Evolutionary conservation across 2,888 invertebrate genomes (phyloP), one percentile per base, ranked within the genome.

Genomic region (Drosophila mimica): DNA sequence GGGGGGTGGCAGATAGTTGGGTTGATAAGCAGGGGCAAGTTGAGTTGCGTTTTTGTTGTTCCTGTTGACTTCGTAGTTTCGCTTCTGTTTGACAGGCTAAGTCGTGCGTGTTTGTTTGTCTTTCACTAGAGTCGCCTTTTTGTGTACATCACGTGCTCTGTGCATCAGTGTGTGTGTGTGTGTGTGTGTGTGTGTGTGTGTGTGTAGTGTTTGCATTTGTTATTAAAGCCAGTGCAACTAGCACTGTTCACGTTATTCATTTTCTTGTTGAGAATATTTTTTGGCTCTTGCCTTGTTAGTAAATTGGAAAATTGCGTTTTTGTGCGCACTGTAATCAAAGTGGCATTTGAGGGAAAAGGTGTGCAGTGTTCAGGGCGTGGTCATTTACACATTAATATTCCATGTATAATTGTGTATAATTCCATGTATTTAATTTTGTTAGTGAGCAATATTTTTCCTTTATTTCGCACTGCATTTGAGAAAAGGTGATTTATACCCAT

Each of bases 91-190:
- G 79, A 79, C 79, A 79, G 68, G 52, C 61, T 65, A 78, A 78
- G 81, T 77, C 79, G 79, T 81, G 79, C 79, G 82, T 79, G 79
- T 69, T 78, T 74, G 70, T 79, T 78, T 82, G 75, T 69, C 40
- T 70, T 67, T 62, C 75, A 38, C 57, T 56, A 13, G n/a, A 69
- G 43, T 49, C 28, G 59, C 59, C 49, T 34, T 34, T 69, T 52
- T 49, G 69, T 54, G 53, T 51, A 52, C 59, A 46, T 75, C 75
- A 79, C 76, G 76, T 77, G 69, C 79, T 43, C 34, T 20, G 4
- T 49, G 7, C 60, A 40, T 8, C 15, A 34, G 17, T 34, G 15
- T 20, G 17, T 38, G 28, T 36, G 56, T 1, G 8, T 17, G 5
- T 5, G n/a, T 13, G 30, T 13, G 54, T 13, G 30, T 60, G 30